These are phyloP conservation scores for Equus przewalskii DNA, from an alignment of 2,113 vertebrate species.

Conservation along the genomic window DNA sequence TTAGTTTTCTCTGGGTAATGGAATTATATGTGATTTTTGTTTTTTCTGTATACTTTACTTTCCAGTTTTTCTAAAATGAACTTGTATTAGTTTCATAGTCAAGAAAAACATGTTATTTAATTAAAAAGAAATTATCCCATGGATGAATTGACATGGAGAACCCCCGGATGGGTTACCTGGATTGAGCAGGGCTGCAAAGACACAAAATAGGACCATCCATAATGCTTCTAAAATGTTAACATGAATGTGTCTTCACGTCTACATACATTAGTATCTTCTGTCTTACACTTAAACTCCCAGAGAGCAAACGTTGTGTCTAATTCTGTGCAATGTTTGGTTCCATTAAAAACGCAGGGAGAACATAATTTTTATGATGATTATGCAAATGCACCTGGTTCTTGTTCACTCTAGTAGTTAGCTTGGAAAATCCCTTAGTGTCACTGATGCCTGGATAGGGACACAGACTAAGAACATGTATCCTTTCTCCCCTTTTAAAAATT, in stretches of 20 bases:
- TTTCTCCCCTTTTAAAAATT: background rate
- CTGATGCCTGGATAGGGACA: background rate
- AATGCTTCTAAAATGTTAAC: slow-evolving; percentile 52
- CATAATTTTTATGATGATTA: slow-evolving; percentile 56
- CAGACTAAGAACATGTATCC: background rate
- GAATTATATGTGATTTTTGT: background rate
- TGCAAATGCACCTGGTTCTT: slow-evolving; percentile 14
- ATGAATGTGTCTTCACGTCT: slow-evolving; percentile 37
- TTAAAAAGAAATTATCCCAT: background rate
- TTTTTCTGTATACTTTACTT: slow-evolving; percentile 15
- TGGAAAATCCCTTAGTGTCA: slow-evolving; percentile 57
- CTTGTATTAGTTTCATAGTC: background rate
- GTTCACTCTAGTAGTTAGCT: background rate
- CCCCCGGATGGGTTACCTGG: background rate
- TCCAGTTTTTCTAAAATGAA: slow-evolving; percentile 56
- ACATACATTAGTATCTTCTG: background rate
- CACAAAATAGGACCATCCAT: background rate
- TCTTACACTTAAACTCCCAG: slow-evolving; percentile 50
- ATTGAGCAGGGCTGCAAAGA: background rate
- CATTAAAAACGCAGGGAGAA: slow-evolving; percentile 60
- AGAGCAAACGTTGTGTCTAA: slow-evolving; percentile 51
- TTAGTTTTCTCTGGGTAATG: slow-evolving; percentile 33
- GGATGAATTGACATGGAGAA: slow-evolving; percentile 26
- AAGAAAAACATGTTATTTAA: slow-evolving; percentile 57
- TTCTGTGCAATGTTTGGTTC: slow-evolving; percentile 49